Base-by-base conservation (phyloP, 2,797 vertebrate species). In the Sphenodon punctatus region DNA sequence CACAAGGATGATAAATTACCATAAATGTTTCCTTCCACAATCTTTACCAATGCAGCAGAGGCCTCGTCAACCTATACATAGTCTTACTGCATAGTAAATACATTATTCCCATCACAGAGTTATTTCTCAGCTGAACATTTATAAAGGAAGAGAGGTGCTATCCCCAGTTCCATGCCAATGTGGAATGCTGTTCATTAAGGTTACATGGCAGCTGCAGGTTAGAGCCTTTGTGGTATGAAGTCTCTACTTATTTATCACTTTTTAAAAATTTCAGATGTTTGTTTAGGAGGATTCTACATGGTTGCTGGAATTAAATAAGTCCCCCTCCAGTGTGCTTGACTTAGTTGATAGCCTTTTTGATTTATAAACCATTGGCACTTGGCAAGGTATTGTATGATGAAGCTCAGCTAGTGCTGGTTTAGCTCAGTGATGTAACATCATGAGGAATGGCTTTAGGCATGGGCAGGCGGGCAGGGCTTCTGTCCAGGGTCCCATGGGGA, bases 341-440 rank as follows among this genome's bases (percentile, higher is more conserved):
- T 71, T 32, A 64, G 66, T 41, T 48, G 16, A 10, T 48, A 64
- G 11, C 17, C 27, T 5, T 82, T 6, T 25, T 2, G 36, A 4
- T 12, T 89, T 4, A 5, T n/a, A 68, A 25, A 66, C 5, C 7
- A 4, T 0, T 1, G 10, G 4, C 34, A 6, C 1, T 2, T n/a
- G 56, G 17, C 10, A 15, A 25, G 60, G 4, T 25, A 45, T 9
- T 42, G 20, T 78, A n/a, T 51, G 65, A 23, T 2, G 27, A 55
- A 51, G n/a, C 32, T 70, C 4, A 55, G 12, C 19, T 51, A 17
- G 19, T 3, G 9, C 8, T 34, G 20, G 2, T 75, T 3, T 58
- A 0, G 39, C 13, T 42, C n/a, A 12, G 12, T 10, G 10, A 23
- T 41, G 25, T 2, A 32, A 1, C 8, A 55, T 8, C 7, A 5